phyloP scores from a whole-genome alignment of 2,113 vertebrate species.

The Macheiramphus alcinus region DNA sequence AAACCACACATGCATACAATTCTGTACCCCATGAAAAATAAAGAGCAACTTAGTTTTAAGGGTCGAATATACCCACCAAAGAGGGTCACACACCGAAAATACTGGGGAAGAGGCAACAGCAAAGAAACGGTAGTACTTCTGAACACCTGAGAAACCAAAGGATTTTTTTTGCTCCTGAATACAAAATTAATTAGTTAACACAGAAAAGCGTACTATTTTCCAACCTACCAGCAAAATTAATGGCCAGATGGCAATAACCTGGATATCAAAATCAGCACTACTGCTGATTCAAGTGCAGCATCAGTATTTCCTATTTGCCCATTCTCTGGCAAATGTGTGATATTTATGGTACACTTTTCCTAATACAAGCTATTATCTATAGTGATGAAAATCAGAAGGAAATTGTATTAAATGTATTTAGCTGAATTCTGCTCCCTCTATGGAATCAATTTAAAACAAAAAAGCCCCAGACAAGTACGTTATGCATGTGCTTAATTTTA shows the following conservation, averaged over 20 bases:
- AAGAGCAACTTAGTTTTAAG: constrained; percentile 41
- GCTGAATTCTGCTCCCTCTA: constrained; percentile 1
- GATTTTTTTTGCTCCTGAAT: constrained; percentile 7
- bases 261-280: constrained; percentile 13
- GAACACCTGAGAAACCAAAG: constrained; percentile 1
- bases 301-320: constrained; percentile 7
- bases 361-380: constrained; percentile 20
- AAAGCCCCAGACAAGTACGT: constrained; percentile 26
- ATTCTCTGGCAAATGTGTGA: background rate
- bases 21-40: constrained; percentile 17
- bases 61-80: constrained; percentile 24
- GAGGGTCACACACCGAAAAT: constrained; percentile 27
- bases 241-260: constrained; percentile 55
- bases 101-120: background rate
- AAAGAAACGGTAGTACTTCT: background rate
- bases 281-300: background rate
- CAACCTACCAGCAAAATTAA: constrained; percentile 26
- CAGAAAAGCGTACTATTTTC: constrained; percentile 52
- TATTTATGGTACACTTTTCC: background rate
- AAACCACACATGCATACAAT: constrained; percentile 12
- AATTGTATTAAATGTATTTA: constrained; percentile 12
- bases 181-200: constrained; percentile 48
- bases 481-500: constrained; percentile 35
- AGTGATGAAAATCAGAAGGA: constrained; percentile 17
- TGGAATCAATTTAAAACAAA: constrained; percentile 16